Evolutionary conservation across 30 jellyfish, hydroid and myxozoan genomes (phyloP).

Genomic region (Pseudorhiza aurosa): DNA sequence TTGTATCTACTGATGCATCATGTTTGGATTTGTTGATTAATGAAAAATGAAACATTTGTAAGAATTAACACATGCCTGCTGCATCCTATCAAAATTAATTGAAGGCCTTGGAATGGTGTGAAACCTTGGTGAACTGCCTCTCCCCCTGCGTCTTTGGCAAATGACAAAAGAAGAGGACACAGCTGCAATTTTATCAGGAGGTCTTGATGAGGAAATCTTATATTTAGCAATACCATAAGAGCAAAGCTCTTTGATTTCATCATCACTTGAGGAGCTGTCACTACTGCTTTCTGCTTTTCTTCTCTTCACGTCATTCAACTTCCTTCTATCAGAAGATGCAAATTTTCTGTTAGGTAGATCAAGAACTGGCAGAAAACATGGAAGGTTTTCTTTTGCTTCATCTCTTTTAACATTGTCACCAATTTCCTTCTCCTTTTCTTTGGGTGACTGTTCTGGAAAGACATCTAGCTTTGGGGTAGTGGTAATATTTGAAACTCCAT

Average conservation of each 20-base stretch:
- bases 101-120: slow-evolving; percentile 54
- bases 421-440: slow-evolving; percentile 8
- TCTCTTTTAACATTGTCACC: background rate
- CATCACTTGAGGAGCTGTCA: slow-evolving; percentile 59
- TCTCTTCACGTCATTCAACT: slow-evolving; percentile 31
- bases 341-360: slow-evolving; percentile 1
- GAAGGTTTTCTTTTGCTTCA: slow-evolving; percentile 48
- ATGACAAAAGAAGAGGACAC: slow-evolving; percentile 42
- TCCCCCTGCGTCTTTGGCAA: slow-evolving; percentile 52
- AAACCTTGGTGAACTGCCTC: slow-evolving; percentile 34
- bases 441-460: background rate
- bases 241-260: slow-evolving; percentile 50
- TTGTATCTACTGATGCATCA: too few relatives aligned
- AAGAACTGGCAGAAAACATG: slow-evolving; percentile 43
- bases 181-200: slow-evolving; percentile 63
- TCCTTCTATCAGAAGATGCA: slow-evolving; percentile 14
- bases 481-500: background rate
- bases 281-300: slow-evolving; percentile 64
- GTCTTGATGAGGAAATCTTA: slow-evolving; percentile 49
- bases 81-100: slow-evolving; percentile 60
- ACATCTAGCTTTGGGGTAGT: slow-evolving; percentile 14
- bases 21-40: too few relatives aligned
- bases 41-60: background rate
- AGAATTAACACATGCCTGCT: slow-evolving; percentile 27
- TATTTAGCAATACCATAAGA: slow-evolving; percentile 21